Conservation (phyloP, 1,140 invertebrate genomes). For the Bombus impatiens region DNA sequence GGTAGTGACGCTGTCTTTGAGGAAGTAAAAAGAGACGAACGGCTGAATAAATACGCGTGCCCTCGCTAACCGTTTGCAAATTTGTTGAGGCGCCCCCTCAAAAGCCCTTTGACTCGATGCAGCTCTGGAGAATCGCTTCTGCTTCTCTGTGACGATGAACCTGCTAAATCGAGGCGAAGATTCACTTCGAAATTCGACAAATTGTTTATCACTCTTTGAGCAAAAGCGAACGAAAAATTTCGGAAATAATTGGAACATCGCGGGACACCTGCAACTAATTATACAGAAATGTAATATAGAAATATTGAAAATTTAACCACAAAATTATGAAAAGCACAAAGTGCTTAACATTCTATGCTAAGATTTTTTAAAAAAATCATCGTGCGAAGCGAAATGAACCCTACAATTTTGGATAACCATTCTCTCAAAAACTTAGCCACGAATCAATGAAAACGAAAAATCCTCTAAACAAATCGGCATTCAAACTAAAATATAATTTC, state of each 20-base stretch:
- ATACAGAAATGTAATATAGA: no score
- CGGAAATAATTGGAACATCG: neutral
- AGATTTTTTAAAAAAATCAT: no score
- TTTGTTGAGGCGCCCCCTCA: slow-evolving; percentile 60
- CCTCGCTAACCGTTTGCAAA: slow-evolving; percentile 67
- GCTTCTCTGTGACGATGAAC: neutral
- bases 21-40: slow-evolving; percentile 53
- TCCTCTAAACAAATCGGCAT: no score
- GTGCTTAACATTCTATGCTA: no score
- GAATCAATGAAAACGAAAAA: no score
- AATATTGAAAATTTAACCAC: neutral
- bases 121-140: slow-evolving; percentile 2
- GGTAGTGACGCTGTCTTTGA: slow-evolving; percentile 28
- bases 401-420: no score
- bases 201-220: neutral
- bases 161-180: neutral
- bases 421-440: no score
- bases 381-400: no score
- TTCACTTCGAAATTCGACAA: neutral
- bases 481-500: no score
- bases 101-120: slow-evolving; percentile 28
- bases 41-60: slow-evolving; percentile 67
- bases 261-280: no score
- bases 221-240: neutral
- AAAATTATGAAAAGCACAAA: neutral